Conservation (phyloP, 2,113 vertebrate genomes). For the Ciconia boyciana region DNA sequence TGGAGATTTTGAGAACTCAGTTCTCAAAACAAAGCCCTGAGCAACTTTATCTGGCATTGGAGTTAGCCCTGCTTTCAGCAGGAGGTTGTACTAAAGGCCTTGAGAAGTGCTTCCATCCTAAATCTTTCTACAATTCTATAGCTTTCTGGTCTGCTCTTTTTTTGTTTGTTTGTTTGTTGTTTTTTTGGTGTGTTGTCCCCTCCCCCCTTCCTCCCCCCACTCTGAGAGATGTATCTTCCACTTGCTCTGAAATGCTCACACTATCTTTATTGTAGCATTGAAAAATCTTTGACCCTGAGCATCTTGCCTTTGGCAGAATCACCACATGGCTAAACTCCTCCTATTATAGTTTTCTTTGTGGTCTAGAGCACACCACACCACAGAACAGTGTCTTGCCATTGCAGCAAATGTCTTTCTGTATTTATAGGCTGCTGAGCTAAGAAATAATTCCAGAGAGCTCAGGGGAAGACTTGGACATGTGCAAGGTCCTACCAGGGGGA, state of each 20-base stretch:
- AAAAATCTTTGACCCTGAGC: background rate
- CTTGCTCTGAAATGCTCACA: background rate
- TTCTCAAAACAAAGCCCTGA: background rate
- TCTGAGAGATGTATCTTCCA: background rate
- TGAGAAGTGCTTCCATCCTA: background rate
- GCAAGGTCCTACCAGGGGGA: background rate
- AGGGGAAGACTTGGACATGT: background rate
- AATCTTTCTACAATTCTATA: background rate
- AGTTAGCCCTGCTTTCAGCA: background rate
- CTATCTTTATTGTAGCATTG: background rate
- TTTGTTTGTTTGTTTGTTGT: background rate
- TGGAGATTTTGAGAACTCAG: background rate
- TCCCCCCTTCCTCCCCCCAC: no score
- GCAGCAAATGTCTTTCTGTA: background rate
- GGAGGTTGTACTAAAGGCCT: background rate
- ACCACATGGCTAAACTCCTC: background rate
- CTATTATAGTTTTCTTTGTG: background rate
- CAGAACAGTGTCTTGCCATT: background rate
- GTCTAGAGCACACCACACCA: background rate
- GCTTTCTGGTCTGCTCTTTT: background rate
- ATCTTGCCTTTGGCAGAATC: slow-evolving; percentile 11
- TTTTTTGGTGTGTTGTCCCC: background rate
- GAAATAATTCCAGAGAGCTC: background rate
- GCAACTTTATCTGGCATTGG: background rate
- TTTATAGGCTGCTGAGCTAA: background rate